phyloP scores from a whole-genome alignment of 2,113 vertebrate genomes.

The Fulmarus glacialis region DNA sequence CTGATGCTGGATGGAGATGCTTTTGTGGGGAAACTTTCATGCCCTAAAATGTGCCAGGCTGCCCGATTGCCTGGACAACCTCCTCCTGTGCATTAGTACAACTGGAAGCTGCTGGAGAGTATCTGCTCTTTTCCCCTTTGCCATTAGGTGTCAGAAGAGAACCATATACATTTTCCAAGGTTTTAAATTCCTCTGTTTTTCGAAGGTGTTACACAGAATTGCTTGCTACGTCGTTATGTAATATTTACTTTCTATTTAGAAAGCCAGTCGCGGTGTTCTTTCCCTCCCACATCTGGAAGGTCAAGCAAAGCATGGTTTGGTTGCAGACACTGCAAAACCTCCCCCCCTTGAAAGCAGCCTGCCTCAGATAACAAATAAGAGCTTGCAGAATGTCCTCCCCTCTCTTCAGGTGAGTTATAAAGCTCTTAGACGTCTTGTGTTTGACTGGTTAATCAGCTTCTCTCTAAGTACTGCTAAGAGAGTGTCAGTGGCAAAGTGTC shows the following conservation, averaged over 20 bases:
- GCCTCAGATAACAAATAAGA: constrained; percentile 80
- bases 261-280: constrained; percentile 65
- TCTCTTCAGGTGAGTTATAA: constrained; percentile 73
- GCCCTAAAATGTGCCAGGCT: background rate
- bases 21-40: background rate
- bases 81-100: background rate
- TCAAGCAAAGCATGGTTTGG: constrained; percentile 79
- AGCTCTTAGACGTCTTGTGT: background rate
- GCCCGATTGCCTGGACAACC: background rate
- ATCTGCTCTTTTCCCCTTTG: background rate
- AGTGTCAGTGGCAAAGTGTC: background rate
- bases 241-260: constrained; percentile 72
- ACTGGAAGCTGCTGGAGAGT: background rate
- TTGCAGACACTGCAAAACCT: constrained; percentile 75
- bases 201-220: background rate
- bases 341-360: constrained; percentile 78
- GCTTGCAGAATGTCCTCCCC: constrained; percentile 71
- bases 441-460: background rate
- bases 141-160: background rate
- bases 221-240: fast-evolving
- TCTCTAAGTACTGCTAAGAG: background rate
- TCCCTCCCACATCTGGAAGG: constrained; percentile 82
- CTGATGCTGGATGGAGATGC: background rate
- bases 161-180: background rate
- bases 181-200: background rate